Evolutionary conservation across 2,888 invertebrate genomes (phyloP), one percentile per base, ranked within the genome.

Genomic region (Stegana nigrithorax): DNA sequence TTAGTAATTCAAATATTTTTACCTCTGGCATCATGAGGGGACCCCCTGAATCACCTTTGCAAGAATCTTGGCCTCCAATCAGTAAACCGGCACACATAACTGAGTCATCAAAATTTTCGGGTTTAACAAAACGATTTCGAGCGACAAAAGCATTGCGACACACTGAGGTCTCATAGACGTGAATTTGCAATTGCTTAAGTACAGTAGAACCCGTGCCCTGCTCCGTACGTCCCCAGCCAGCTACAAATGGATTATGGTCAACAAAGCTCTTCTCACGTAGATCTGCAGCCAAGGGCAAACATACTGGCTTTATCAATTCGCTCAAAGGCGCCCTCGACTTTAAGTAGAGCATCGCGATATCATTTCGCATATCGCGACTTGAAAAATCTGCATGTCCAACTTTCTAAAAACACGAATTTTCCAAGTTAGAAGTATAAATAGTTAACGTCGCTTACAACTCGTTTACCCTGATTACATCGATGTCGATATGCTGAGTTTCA

Each of bases 341-440:
- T 44, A 94, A 83, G 62, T 88, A 88, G 0, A 96, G 82, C 4
- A 96, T 82, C 0, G 92, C 95, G 65, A 96, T 91, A 82, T 96
- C 96, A 73, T 92, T 91, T 47, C 89, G 89, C 73, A 88, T 90
- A 10, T 88, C 73, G n/a, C 51, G 42, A 4, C 21, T 19, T 27
- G 59, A 68, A 55, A 75, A 81, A 21, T 70, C 45, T 0, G 78
- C 73, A 74, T 81, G 80, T 26, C 59, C 63, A 39, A 68, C 53
- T 25, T 59, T 39, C 75, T 75, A 60, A 19, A 59, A n/a, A 39
- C 2, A 21, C 55, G 61, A 14, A 60, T 12, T 26, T 21, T 17
- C 3, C 4, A 57, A 6, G 21, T 19, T 32, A 27, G 6, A n/a
- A 23, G 17, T 32, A 21, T n/a, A 8, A 25, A 17, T 19, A 32